Base-by-base conservation (phyloP, 2,113 vertebrate genomes). In the Urocitellus parryii region DNA sequence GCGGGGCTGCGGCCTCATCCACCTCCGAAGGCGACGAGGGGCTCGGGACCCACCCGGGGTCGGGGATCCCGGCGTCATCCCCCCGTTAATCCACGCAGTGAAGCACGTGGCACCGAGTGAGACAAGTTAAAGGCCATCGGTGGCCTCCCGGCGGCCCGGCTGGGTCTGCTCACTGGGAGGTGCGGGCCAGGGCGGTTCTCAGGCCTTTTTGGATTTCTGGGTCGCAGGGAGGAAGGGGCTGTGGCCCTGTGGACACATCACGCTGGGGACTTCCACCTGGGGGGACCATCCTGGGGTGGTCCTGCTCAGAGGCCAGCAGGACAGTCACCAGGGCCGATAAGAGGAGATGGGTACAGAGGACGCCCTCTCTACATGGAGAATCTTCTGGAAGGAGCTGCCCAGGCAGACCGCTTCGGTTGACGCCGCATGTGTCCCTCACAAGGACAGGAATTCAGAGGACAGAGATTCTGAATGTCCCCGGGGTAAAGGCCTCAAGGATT, bases 211-310 rank as follows among this genome's bases (percentile, higher is more conserved):
- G 61, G 56, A 73, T 34, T 90, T 88, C 76, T 1, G 1, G 73
- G 24, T 29, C 32, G 27, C 67, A 20, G 34, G 48, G 74, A 24
- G 74, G 65, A 29, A 79, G 70, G 39, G 29, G 25, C 1, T 37
- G 53, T 20, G 22, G 32, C 34, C 8, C 27, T 22, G 37, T 24
- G 76, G 56, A 63, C 74, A 74, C 10, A 0, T 13, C 0, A 29
- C 0, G 13, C 34, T 1, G 8, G 45, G 45, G 45, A 45, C 45
- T 45, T 8, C 45, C 8, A 45, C 45, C 39, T 7, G 1, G 0
- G 25, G 27, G 65, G 13, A 5, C 22, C 34, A 2, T 42, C 1
- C 0, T 0, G 2, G 0, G 20, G 5, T 2, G 4, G 3, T 27
- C 34, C 27, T 3, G 58, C 37, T 32, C 27, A 8, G 0, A 25